Evolutionary conservation across 2,888 invertebrate species (phyloP), one percentile per base, ranked within the genome.

Genomic region (Ceriagrion tenellum): DNA sequence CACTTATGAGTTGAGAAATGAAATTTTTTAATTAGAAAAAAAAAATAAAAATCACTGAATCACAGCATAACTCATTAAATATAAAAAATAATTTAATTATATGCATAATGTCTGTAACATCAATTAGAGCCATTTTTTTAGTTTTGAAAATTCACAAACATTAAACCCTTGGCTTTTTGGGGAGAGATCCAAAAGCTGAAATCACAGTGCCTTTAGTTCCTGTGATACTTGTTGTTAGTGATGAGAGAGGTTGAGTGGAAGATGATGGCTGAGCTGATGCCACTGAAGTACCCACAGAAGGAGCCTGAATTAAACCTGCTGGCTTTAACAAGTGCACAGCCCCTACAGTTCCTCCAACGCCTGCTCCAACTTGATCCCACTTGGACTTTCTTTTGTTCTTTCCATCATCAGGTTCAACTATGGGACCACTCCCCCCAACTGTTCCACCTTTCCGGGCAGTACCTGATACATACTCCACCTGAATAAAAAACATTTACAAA

Each of bases 171-270:
- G 97, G 97, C 97, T 99, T 99, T 96, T 99, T 99, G 18, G 98
- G 98, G 96, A 99, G 97, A 30, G 99, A 98, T 56, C 99, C 99
- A 97, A 99, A 99, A 55, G 99, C 99, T 47, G 99, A 99, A 96
- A 99, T 99, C 88, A 99, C 98, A 0, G 99, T 99, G 30, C 99
- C 98, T 97, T 99, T 99, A 6, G 99, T 99, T 81, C 99, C 99
- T 0, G 99, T 98, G 0, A 98, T 98, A 91, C 98, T 98, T 23
- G 98, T 98, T 0, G 99, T 98, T 81, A 99, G 97, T 47, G 95
- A 90, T 0, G 98, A 98, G 74, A 98, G 98, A 96, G 98, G 98
- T 18, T 98, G 97, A n/a, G 93, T 69, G n/a, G 93, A 93, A 55
- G 69, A 89, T 89, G 89, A 89, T n/a, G 26, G n/a, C 13, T 55